Conservation (phyloP, 2,797 vertebrate species). For the Channallabes apus region DNA sequence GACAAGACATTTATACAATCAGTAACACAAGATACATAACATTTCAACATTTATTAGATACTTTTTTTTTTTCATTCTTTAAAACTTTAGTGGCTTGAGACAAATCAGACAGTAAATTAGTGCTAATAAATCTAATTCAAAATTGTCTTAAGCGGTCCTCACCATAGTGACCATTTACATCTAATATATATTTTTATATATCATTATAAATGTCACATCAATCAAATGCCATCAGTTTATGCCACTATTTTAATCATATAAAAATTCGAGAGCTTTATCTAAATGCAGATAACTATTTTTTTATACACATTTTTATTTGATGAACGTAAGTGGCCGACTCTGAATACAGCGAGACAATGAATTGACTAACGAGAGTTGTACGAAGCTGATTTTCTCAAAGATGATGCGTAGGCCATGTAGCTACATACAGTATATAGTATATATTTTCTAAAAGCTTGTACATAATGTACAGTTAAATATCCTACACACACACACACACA, state of each 20-base stretch:
- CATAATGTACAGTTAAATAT: slow-evolving; percentile 43
- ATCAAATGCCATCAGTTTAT: not conserved
- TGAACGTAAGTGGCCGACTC: not conserved
- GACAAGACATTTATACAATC: too few species aligned
- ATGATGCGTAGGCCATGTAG: slow-evolving; percentile 32
- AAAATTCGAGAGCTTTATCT: not conserved
- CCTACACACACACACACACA: too few species aligned
- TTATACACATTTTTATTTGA: not conserved
- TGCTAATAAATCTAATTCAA: too few species aligned
- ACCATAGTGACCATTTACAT: too few species aligned
- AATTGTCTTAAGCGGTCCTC: too few species aligned
- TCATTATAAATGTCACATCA: not conserved
- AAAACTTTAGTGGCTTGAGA: too few species aligned
- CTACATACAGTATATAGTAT: slow-evolving; percentile 48
- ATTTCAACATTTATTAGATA: too few species aligned
- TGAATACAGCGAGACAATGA: slow-evolving; percentile 8
- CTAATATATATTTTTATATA: not conserved
- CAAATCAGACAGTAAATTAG: too few species aligned
- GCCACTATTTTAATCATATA: not conserved
- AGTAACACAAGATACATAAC: too few species aligned
- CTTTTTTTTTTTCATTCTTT: too few species aligned
- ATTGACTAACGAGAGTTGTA: not conserved
- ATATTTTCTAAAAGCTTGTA: slow-evolving; percentile 53
- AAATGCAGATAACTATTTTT: not conserved
- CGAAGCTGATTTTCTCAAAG: slow-evolving; percentile 18